Evolutionary conservation across 1,140 invertebrate genomes (phyloP).

Genomic region (Panonychus citri): DNA sequence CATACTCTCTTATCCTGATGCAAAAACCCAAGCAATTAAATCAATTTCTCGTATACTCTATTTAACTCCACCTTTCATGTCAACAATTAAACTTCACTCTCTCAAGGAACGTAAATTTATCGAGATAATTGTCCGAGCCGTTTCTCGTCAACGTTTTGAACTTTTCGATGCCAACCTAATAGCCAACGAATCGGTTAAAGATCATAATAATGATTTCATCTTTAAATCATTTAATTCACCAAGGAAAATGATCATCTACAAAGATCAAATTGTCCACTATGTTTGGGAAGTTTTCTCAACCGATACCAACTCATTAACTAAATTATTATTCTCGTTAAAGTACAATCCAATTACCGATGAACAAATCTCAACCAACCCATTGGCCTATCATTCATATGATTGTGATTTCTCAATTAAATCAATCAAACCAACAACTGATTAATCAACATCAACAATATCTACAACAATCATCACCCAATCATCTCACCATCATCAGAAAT

Average conservation of each 20-base stretch:
- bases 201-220: not conserved
- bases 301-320: not conserved
- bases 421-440: no score
- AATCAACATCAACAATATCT: no score
- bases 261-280: conserved; percentile 13
- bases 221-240: not conserved
- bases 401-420: conserved; percentile 8
- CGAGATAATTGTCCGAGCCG: conserved; percentile 33
- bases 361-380: not conserved
- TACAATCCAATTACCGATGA: conserved; percentile 6
- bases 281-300: conserved; percentile 14
- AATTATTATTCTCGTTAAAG: conserved; percentile 10
- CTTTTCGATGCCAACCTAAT: conserved; percentile 27
- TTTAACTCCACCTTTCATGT: conserved; percentile 54
- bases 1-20: conserved; percentile 15
- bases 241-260: conserved; percentile 13
- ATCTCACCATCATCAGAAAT: no score
- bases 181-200: not conserved
- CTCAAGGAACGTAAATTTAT: conserved; percentile 33
- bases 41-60: conserved; percentile 28
- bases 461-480: no score
- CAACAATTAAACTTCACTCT: conserved; percentile 52
- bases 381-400: not conserved
- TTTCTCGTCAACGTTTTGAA: conserved; percentile 31
- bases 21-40: conserved; percentile 20